These are phyloP conservation scores for Apistogramma diplotaenia DNA, from an alignment of 2,113 vertebrate species.

Conservation along the genomic window DNA sequence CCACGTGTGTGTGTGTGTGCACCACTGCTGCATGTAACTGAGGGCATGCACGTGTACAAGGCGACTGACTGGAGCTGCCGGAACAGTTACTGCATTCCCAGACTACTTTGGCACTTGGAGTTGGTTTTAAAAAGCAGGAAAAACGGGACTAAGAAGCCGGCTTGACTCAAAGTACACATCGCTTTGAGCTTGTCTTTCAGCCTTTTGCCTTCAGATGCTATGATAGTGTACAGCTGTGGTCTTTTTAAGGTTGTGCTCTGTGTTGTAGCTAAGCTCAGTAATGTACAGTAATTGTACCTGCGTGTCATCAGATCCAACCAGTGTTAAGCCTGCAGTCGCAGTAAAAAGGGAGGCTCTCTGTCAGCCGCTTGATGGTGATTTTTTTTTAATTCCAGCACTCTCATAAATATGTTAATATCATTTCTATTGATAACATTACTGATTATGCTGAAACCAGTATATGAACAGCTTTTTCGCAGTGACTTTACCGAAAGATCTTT, in stretches of 20 bases:
- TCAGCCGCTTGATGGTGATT: not conserved
- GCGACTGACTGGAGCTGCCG: not conserved
- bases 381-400: not conserved
- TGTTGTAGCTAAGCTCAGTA: not conserved
- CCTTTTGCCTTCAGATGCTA: not conserved
- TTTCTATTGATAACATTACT: not conserved
- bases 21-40: not conserved
- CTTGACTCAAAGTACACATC: not conserved
- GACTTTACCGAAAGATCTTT: too few relatives aligned
- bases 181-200: not conserved
- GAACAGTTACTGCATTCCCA: not conserved
- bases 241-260: not conserved
- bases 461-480: not conserved
- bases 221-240: not conserved
- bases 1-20: not conserved
- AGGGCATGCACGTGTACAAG: not conserved
- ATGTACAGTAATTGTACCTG: not conserved
- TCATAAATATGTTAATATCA: not conserved
- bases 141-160: not conserved
- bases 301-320: not conserved
- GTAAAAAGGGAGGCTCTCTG: slow-evolving; percentile 6
- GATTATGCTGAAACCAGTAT: not conserved
- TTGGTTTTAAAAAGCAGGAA: not conserved
- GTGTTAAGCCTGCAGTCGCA: not conserved
- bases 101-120: not conserved